Conservation (phyloP, 2,888 invertebrate genomes). For the Caradrina clavipalpis region DNA sequence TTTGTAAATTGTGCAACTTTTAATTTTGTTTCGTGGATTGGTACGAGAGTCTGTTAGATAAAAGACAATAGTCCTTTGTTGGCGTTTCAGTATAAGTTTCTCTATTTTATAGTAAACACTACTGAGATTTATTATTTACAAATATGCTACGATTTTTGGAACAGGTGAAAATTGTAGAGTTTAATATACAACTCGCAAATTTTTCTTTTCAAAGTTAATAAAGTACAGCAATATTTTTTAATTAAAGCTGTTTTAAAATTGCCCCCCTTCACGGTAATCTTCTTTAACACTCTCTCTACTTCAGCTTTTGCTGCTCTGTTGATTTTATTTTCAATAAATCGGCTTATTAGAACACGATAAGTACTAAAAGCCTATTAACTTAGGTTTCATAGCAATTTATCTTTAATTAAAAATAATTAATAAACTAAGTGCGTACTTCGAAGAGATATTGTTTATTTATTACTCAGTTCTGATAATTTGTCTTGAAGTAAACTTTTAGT, state of each 20-base stretch:
- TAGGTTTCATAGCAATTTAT: background rate
- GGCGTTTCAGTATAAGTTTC: background rate
- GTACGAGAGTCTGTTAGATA: slow-evolving; percentile 35
- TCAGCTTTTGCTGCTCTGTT: background rate
- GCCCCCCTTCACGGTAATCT: background rate
- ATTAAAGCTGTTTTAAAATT: background rate
- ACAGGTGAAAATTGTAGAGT: background rate
- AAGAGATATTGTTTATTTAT: slow-evolving; percentile 13
- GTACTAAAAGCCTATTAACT: slow-evolving; percentile 24
- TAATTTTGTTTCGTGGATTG: slow-evolving; percentile 44
- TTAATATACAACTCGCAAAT: background rate
- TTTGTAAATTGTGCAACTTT: slow-evolving; percentile 53
- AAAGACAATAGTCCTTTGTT: slow-evolving; percentile 28
- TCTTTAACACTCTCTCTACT: slow-evolving; percentile 8
- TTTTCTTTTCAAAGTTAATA: background rate
- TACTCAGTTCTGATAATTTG: background rate
- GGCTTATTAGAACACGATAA: slow-evolving; percentile 19
- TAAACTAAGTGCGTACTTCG: background rate
- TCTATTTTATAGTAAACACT: slow-evolving; percentile 4
- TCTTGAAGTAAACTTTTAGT: background rate
- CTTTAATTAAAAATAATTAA: slow-evolving; percentile 4
- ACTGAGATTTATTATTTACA: background rate
- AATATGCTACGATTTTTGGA: background rate
- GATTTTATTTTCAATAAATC: slow-evolving; percentile 25
- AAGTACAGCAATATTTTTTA: background rate